Evolutionary conservation across 2,888 invertebrate species (phyloP).

Genomic region (Prionchulus punctatus): DNA sequence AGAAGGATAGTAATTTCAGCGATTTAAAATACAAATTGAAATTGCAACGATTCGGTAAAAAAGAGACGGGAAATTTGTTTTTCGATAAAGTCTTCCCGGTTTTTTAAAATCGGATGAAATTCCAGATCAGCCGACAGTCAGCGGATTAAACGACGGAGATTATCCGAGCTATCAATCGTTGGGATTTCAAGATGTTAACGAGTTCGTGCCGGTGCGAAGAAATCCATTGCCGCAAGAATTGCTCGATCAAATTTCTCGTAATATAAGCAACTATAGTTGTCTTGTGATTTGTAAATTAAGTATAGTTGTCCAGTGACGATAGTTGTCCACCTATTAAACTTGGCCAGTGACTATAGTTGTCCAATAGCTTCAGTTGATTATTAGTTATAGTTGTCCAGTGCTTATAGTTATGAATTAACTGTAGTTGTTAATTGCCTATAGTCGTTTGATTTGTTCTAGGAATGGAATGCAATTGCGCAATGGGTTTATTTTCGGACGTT

Average conservation of each 20-base stretch:
- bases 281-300: conserved; percentile 1
- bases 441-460: no score
- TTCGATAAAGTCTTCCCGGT: no score
- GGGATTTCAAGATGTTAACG: conserved; percentile 53
- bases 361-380: no score
- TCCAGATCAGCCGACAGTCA: conserved; percentile 57
- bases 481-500: conserved; percentile 93
- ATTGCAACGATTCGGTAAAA: not conserved
- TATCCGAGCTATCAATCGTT: conserved; percentile 59
- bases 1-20: not conserved
- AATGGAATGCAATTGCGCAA: conserved; percentile 84
- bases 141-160: conserved; percentile 74
- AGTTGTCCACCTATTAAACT: no score
- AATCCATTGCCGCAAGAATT: conserved; percentile 80
- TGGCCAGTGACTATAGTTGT: conserved; percentile 1
- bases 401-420: conserved; percentile 2
- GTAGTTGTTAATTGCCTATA: no score
- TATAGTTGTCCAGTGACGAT: no score
- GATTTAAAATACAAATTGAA: not conserved
- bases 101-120: no score
- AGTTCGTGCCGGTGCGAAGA: conserved; percentile 61
- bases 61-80: not conserved
- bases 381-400: no score
- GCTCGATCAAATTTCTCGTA: conserved; percentile 85
- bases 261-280: conserved; percentile 22